Conservation (phyloP, 2,797 vertebrate species). For the Erithacus rubecula region DNA sequence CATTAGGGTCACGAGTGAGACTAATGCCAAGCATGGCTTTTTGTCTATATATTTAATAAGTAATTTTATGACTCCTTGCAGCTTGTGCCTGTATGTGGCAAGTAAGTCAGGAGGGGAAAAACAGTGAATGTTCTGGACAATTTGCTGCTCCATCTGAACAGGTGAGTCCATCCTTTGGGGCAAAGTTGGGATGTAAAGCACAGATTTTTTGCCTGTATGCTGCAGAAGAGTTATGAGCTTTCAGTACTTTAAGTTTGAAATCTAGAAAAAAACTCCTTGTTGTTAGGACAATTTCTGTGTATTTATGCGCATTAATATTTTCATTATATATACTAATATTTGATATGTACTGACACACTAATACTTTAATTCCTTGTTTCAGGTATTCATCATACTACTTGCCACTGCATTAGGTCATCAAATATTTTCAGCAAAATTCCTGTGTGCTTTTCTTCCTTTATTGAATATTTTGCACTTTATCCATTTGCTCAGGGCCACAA, state of each 20-base stretch:
- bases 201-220: not conserved
- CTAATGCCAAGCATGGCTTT: not conserved
- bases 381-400: not conserved
- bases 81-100: not conserved
- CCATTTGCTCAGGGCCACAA: not conserved
- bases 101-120: not conserved
- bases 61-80: not conserved
- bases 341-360: not conserved
- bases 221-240: not conserved
- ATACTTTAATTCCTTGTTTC: not conserved
- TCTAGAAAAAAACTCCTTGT: not conserved
- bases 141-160: not conserved
- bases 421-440: not conserved
- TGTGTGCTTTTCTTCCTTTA: not conserved
- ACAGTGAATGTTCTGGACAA: not conserved
- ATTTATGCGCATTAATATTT: not conserved
- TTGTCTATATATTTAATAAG: not conserved
- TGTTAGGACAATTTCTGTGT: not conserved
- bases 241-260: not conserved
- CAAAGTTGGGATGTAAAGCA: not conserved
- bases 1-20: not conserved
- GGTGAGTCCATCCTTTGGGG: not conserved
- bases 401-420: not conserved
- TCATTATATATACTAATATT: not conserved
- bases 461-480: not conserved